phyloP scores from a whole-genome alignment of 2,113 vertebrate species.

The Ursus arctos region DNA sequence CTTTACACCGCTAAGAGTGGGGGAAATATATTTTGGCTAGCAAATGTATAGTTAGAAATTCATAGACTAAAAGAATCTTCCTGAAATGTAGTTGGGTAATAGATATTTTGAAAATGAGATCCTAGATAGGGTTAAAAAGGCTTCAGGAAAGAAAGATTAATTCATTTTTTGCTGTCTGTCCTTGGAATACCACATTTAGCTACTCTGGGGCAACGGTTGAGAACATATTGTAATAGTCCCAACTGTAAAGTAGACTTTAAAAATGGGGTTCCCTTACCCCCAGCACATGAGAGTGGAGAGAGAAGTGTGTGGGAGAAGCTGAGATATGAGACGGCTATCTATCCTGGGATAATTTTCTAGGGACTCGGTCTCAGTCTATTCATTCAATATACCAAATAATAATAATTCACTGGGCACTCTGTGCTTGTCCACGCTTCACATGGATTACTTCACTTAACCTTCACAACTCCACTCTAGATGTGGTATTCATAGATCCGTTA shows the following conservation, averaged over 20 bases:
- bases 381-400: not conserved
- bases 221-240: not conserved
- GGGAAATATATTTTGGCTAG: constrained; percentile 62
- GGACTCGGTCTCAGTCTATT: not conserved
- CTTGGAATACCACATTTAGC: not conserved
- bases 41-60: constrained; percentile 62
- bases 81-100: constrained; percentile 45
- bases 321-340: not conserved
- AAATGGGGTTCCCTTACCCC: not conserved
- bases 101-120: constrained; percentile 58
- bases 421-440: not conserved
- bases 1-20: constrained; percentile 53
- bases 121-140: constrained; percentile 29
- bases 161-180: constrained; percentile 13
- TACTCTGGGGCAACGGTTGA: not conserved
- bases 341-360: not conserved
- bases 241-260: not conserved
- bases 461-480: not conserved
- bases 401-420: not conserved
- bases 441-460: not conserved
- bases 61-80: constrained; percentile 20
- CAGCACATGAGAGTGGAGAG: not conserved
- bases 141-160: not conserved
- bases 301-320: not conserved
- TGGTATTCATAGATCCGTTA: not conserved